Conservation (phyloP, 1,140 invertebrate species). For the Drosophila sp. region DNA sequence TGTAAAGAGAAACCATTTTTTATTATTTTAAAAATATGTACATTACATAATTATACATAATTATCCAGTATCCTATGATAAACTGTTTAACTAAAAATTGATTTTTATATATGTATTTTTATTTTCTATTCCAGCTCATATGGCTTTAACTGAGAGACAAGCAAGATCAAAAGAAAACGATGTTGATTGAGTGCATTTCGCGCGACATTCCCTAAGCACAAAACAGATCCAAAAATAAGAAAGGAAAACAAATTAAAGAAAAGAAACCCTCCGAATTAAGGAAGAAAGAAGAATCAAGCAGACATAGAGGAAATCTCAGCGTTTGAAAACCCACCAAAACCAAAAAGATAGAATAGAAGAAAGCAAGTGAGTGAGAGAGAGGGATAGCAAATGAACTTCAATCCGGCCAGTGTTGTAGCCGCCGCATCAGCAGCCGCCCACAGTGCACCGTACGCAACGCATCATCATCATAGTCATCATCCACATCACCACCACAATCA, state of each 20-base stretch:
- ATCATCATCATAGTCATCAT: conserved; percentile 34
- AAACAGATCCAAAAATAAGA: conserved; percentile 7
- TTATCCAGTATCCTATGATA: too few species aligned
- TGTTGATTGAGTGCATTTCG: conserved; percentile 77
- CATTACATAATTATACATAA: too few species aligned
- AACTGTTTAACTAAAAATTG: background rate
- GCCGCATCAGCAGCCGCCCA: conserved; percentile 65
- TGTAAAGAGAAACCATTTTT: too few species aligned
- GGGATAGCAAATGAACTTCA: conserved; percentile 70
- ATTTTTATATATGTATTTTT: background rate
- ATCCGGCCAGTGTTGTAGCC: conserved; percentile 64
- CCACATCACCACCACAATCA: conserved; percentile 43
- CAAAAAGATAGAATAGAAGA: background rate
- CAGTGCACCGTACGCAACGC: conserved; percentile 25
- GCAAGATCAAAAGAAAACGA: conserved; percentile 46
- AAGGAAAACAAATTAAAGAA: background rate
- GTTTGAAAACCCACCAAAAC: conserved; percentile 4
- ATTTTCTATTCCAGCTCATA: conserved; percentile 14
- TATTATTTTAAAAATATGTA: too few species aligned
- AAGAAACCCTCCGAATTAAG: background rate
- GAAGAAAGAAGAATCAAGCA: conserved; percentile 10
- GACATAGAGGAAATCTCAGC: conserved; percentile 37
- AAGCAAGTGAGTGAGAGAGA: conserved; percentile 17
- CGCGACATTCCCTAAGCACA: conserved; percentile 65
- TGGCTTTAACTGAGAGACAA: conserved; percentile 50